Evolutionary conservation across 2,113 vertebrate genomes (phyloP), one percentile per base, ranked within the genome.

Genomic region (Nothobranchius kuhntae): DNA sequence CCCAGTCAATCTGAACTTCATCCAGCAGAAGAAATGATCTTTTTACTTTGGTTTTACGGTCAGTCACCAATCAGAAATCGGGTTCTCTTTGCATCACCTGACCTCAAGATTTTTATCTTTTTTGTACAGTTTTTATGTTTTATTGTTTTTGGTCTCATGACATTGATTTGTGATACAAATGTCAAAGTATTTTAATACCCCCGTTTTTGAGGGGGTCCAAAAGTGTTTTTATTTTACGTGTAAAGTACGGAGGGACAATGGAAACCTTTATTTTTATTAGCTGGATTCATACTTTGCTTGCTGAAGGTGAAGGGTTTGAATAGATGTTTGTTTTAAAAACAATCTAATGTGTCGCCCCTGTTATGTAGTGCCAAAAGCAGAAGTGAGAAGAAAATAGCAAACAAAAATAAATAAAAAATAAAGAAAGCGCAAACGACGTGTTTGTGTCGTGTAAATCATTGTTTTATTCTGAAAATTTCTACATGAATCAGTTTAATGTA

Each of bases 251-350:
- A 95, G 83, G 91, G 93, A 91, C 95, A 95, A 95, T 93, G 94
- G 94, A 95, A 94, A 95, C 95, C 94, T 98, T 98, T 97, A 97
- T 98, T 99, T 98, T 96, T 97, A 95, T 96, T 95, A 95, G 95
- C 95, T 95, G 94, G 96, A 93, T 95, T 97, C 94, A 95, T 95
- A 96, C 94, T 94, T 96, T 93, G 95, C 95, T 96, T 95, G 95
- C 95, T 92, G 93, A 84, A 86, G 77, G 92, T 93, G 91, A 92
- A 90, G 82, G 93, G 94, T 95, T 96, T 95, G 87, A 91, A 86
- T 94, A 95, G 93, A 93, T 91, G 91, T 94, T 94, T 95, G 94
- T 96, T 96, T 93, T 92, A 90, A 91, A 94, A 94, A 89, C 73
- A 91, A 92, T 63, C 76, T 87, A 84, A 94, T 92, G 93, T 94